Base-by-base conservation (phyloP, 2,797 vertebrate species). In the Gymnothorax reevesii region DNA sequence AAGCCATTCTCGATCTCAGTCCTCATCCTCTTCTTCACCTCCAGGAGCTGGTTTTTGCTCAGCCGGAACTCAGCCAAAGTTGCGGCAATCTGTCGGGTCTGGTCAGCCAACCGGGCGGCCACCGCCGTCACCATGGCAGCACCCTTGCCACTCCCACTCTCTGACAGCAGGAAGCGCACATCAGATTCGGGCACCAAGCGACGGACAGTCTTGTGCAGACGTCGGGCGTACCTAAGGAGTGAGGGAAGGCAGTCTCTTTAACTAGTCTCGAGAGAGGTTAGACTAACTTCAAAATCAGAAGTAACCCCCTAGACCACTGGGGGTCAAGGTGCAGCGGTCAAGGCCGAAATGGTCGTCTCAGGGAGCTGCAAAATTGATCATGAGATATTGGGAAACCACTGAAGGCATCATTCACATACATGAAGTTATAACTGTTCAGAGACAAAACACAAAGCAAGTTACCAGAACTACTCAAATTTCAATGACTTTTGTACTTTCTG, bases 121-220 rank as follows among this genome's bases (percentile, higher is more conserved):
- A 99, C 99, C 0, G 98, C 99, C 0, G 98, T 99, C 87, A 99
- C 98, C 97, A 99, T 97, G 84, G 99, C 98, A 0, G 99, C 98
- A 0, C 98, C 99, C 90, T 99, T 99, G 22, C 97, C 97, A 0
- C 99, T 99, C 92, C 99, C 99, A 0, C 99, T 99, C 95, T 99
- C 98, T 0, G 98, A 99, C 20, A 99, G 96, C 91, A 99, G 96
- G 94, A 99, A 99, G 2, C 98, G 96, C 57, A 99, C 97, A 0
- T 99, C 98, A 0, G 95, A 96, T 89, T 99, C 98, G 0, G 98
- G 97, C 64, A 99, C 96, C 94, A 99, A 92, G 62, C 98, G 98
- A 20, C 99, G 95, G n/a, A 99, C 96, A 0, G 96, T 97, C 92
- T 99, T 99, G 90, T 99, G 98, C 91, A 99, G 94, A 75, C 98